Base-by-base conservation (phyloP, 2,113 vertebrate genomes). In the Nipponia nippon region DNA sequence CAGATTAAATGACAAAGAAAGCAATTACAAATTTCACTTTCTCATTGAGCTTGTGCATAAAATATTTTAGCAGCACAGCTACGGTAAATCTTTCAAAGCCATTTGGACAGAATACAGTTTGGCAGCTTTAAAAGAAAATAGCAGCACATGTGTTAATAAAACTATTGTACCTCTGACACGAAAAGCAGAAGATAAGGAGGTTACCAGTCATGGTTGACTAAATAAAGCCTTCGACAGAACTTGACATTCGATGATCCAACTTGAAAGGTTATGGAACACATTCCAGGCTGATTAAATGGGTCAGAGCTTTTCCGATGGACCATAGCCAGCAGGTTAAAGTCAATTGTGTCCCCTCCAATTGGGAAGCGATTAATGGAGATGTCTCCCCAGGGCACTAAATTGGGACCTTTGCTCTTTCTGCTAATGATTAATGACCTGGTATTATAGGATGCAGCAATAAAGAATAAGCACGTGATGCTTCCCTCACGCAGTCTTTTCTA, bases 311-410 rank as follows among this genome's bases (percentile, higher is more conserved):
- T 97, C 85, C 56, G 96, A 95, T 95, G 93, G 97, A 97, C 97
- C 93, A 96, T 92, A 97, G 95, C 95, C 98, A 98, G 98, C 96
- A 98, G 97, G 93, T 98, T 98, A 94, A 81, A 98, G 97, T 97
- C 98, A 98, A 98, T 97, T 97, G 98, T 98, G 97, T 98, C 96
- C 94, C 96, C 97, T 98, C 95, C 97, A 98, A 98, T 96, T 98
- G 97, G 96, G 96, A 97, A 97, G 90, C 71, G 10, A 98, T 98
- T 98, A 98, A 97, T 97, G 90, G 94, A 97, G 96, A 88, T 93
- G 87, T 93, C 84, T 95, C 92, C 66, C 92, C 72, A 50, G 18
- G 90, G 94, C 93, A 91, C 73, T 83, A 92, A 97, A 97, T 87
- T 96, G 92, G 91, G 95, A 95, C 92, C 85, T 97, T 97, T 94